These are phyloP conservation scores for Neoscelio sp. DNA, from an alignment of 2,888 invertebrate species.

Conservation along the genomic window DNA sequence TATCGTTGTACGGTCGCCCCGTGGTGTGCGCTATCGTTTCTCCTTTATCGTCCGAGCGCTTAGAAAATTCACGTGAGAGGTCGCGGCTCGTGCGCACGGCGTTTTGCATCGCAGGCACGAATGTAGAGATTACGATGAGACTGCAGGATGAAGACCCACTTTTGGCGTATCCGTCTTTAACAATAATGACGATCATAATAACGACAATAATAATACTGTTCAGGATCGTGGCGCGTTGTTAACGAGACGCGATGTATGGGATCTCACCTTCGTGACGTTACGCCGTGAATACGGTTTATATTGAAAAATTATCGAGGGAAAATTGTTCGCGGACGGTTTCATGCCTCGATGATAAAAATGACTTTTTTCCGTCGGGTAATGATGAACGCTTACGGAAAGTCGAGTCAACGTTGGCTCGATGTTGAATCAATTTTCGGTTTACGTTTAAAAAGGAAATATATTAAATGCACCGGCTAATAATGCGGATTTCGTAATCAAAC, in stretches of 20 bases:
- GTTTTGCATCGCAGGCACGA: slow-evolving; percentile 57
- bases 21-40: slow-evolving; percentile 62
- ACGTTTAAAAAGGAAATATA: too few relatives aligned
- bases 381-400: too few relatives aligned
- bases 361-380: too few relatives aligned
- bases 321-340: too few relatives aligned
- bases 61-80: slow-evolving; percentile 67
- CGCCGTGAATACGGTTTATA: not conserved
- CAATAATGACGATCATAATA: slow-evolving; percentile 59
- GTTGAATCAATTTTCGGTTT: too few relatives aligned
- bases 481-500: too few relatives aligned
- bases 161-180: slow-evolving; percentile 49
- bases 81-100: slow-evolving; percentile 58
- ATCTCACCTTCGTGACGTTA: slow-evolving; percentile 46
- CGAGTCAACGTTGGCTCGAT: too few relatives aligned
- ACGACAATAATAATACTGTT: slow-evolving; percentile 63
- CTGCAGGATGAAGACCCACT: slow-evolving; percentile 59
- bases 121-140: slow-evolving; percentile 61
- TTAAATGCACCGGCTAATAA: too few relatives aligned
- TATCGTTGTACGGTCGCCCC: slow-evolving; percentile 39
- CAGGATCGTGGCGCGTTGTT: slow-evolving; percentile 49
- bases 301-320: slow-evolving; percentile 27
- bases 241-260: slow-evolving; percentile 45
- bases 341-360: too few relatives aligned
- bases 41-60: slow-evolving; percentile 52